Evolutionary conservation across 2,113 vertebrate genomes (phyloP), one percentile per base, ranked within the genome.

Genomic region (Sceloporus undulatus): DNA sequence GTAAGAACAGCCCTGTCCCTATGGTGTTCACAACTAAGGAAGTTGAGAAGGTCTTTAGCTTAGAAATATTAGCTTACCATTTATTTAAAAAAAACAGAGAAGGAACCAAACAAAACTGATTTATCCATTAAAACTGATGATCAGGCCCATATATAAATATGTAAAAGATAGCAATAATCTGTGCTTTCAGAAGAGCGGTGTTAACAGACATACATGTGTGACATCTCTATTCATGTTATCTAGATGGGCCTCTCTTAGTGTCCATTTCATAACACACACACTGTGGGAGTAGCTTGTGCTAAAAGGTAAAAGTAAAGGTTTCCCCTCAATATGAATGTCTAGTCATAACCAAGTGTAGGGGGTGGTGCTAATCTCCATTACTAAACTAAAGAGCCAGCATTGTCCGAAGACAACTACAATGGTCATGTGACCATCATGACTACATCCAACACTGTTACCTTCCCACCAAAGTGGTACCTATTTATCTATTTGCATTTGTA

Each of bases 11-110:
- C 71, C 42, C 86, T 34, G 42, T 42, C 42, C 11, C 54, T 62
- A 79, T 11, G 85, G 0, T 77, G 38, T 0, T 0, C 3, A n/a
- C 25, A 80, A 34, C 3, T 25, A 71, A 80, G 14, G 29, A 27
- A 66, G 52, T 40, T 29, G 25, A 65, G 66, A 65, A 78, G 5
- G 21, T 70, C 40, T 48, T 16, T 42, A 56, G 16, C 34, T 56
- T 59, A 56, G 1, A 83, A 68, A 48, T 73, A 40, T 54, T 73
- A 62, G 48, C 9, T 48, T 2, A 75, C 52, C 77, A 54, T 2
- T 79, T 8, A 82, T 54, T 29, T 6, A 70, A 68, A 18, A 29
- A 27, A 13, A 76, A 4, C 29, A 82, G 13, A 68, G 59, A n/a
- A 11, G 6, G 80, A 86, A 54, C 38, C 73, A 76, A 23, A 29